A percentile compares a stretch with the other conserved stretches of the same genome.
Conservation (phyloP, 2,888 invertebrate genomes). For the Phymatocera aterrima region DNA sequence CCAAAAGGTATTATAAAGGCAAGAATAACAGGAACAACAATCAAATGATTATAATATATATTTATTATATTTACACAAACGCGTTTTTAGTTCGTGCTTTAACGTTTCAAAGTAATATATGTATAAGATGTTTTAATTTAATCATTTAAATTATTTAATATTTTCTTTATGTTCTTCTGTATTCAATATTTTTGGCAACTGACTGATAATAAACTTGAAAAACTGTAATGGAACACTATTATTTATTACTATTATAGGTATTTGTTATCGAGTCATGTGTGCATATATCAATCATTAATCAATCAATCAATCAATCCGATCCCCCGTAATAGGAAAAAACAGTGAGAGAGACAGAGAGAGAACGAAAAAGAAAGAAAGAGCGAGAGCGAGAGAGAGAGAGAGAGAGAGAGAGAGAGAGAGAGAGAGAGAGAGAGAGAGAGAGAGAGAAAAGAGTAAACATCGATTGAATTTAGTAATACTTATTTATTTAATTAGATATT, state of each 20-base stretch:
- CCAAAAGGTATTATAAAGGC: too few species aligned
- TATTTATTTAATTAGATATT: background rate
- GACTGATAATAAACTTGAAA: slow-evolving; percentile 43
- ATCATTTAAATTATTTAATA: background rate
- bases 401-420: too few species aligned
- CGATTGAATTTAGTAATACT: background rate
- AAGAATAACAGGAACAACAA: background rate
- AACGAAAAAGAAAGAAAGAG: too few species aligned
- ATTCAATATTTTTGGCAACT: slow-evolving; percentile 34
- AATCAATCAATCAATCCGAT: too few species aligned
- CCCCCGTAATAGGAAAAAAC: too few species aligned
- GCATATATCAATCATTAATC: background rate
- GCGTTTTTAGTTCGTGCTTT: slow-evolving; percentile 19
- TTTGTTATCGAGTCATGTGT: slow-evolving; percentile 43
- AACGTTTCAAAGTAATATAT: slow-evolving; percentile 37
- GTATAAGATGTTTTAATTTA: slow-evolving; percentile 21
- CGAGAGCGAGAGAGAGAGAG: too few species aligned
- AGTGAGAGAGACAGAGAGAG: too few species aligned
- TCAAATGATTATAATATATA: slow-evolving; percentile 38
- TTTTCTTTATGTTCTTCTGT: background rate
- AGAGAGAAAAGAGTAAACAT: slow-evolving; percentile 8
- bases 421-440: background rate
- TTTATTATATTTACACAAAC: slow-evolving; percentile 46
- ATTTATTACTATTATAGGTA: slow-evolving; percentile 21
- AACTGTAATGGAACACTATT: slow-evolving; percentile 42